phyloP scores from a whole-genome alignment of 1,140 invertebrate species.

The Eumeta japonica region DNA sequence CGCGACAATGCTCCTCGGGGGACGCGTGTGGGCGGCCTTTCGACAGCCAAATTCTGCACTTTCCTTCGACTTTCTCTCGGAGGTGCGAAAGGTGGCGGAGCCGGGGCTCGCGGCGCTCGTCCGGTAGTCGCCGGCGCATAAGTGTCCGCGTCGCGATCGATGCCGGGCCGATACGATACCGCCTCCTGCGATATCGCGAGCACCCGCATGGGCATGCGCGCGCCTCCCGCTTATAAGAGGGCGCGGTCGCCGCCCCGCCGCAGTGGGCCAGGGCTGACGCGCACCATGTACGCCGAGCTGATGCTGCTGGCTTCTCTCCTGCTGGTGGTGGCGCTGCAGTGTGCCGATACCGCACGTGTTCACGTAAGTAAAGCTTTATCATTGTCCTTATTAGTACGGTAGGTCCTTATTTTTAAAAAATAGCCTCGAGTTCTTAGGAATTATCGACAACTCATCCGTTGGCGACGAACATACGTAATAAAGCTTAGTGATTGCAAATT shows the following conservation, averaged over 20 bases:
- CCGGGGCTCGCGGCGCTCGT: slow-evolving; percentile 46
- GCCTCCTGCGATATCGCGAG: slow-evolving; percentile 49
- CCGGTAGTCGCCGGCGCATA: slow-evolving; percentile 50
- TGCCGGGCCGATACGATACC: slow-evolving; percentile 13
- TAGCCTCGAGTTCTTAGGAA: too few relatives aligned
- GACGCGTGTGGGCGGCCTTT: slow-evolving; percentile 46
- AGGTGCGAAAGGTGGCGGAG: slow-evolving; percentile 52
- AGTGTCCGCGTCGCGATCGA: slow-evolving; percentile 48
- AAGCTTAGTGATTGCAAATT: too few relatives aligned
- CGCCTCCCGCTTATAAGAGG: slow-evolving; percentile 31
- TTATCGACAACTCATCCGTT: too few relatives aligned
- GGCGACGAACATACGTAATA: too few relatives aligned
- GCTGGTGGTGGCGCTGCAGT: slow-evolving; percentile 35
- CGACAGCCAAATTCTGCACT: slow-evolving; percentile 55
- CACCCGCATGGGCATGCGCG: slow-evolving; percentile 45
- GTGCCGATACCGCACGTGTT: slow-evolving; percentile 39
- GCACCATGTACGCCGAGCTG: slow-evolving; percentile 20
- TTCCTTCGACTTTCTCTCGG: slow-evolving; percentile 56
- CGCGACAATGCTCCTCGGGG: slow-evolving; percentile 45
- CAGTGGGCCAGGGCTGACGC: slow-evolving; percentile 18
- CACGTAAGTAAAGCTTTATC: slow-evolving; percentile 50
- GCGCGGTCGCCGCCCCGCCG: slow-evolving; percentile 13
- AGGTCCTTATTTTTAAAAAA: too few relatives aligned
- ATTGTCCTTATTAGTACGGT: too few relatives aligned
- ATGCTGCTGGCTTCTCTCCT: slow-evolving; percentile 24